phyloP scores from a whole-genome alignment of 2,797 vertebrate species.

The Arvicola amphibius region DNA sequence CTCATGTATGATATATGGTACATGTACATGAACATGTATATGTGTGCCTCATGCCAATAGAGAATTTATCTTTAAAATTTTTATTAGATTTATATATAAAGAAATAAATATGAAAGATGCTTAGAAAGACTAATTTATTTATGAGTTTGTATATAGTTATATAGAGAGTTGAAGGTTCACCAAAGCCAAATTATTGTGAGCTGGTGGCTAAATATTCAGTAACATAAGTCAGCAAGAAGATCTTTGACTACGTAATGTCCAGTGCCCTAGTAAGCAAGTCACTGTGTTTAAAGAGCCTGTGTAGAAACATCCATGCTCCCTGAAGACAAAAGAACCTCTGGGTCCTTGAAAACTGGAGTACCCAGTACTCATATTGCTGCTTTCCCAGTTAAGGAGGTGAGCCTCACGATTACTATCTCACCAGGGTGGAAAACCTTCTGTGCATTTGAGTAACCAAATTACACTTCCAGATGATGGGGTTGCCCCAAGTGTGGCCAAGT shows the following conservation, averaged over 20 bases:
- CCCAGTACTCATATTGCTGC: conserved; percentile 81
- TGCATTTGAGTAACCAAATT: conserved; percentile 75
- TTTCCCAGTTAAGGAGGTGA: conserved; percentile 74
- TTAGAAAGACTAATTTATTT: conserved; percentile 30
- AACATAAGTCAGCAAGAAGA: neutral
- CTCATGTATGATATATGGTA: neutral
- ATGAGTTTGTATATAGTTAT: too few relatives aligned
- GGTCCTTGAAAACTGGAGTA: neutral
- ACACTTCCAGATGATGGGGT: conserved; percentile 77
- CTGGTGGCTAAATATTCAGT: neutral
- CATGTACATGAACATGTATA: neutral
- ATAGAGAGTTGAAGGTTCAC: neutral
- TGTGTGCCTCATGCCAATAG: neutral
- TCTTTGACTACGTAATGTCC: neutral
- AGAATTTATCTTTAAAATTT: neutral
- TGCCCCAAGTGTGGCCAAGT: conserved; percentile 71
- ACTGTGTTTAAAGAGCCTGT: neutral
- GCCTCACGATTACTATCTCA: conserved; percentile 60
- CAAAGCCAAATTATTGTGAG: neutral
- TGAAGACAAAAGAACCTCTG: neutral
- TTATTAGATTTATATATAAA: neutral
- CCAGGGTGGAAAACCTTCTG: conserved; percentile 75
- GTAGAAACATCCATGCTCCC: conserved; percentile 49
- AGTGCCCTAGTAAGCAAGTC: neutral
- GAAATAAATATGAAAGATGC: neutral